Conservation (phyloP, 2,113 vertebrate species). For the Cinclus cinclus region DNA sequence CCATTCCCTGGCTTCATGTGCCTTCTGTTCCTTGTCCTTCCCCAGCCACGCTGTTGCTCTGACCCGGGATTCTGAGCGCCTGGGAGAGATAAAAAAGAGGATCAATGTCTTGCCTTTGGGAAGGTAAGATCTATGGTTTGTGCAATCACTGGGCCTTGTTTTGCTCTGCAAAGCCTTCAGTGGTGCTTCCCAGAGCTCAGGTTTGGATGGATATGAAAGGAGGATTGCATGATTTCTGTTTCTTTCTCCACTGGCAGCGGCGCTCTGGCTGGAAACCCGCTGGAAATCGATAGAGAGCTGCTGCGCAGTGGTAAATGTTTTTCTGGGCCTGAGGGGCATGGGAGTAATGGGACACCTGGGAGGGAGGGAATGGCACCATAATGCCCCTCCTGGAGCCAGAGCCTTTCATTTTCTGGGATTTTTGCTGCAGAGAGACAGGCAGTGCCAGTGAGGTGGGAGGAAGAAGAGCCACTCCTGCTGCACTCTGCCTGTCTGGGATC, state of each 20-base stretch:
- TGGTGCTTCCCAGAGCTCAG: not conserved
- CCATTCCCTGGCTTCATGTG: not conserved
- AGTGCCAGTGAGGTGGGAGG: not conserved
- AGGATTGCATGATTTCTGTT: not conserved
- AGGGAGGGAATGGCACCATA: not conserved
- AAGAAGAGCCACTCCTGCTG: not conserved
- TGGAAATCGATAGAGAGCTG: slow-evolving; percentile 87
- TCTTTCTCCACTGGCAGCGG: slow-evolving; percentile 75
- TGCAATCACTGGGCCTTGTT: not conserved
- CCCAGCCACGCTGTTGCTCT: slow-evolving; percentile 55
- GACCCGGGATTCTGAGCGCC: not conserved
- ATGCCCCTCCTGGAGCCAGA: not conserved
- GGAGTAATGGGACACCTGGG: not conserved
- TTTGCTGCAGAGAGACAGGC: not conserved
- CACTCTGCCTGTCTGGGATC: not conserved
- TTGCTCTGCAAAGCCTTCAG: not conserved
- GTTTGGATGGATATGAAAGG: not conserved
- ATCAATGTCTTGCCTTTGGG: slow-evolving; percentile 84
- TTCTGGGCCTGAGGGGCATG: not conserved
- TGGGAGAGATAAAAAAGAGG: not conserved
- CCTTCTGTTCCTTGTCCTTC: not conserved
- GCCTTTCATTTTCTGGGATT: not conserved
- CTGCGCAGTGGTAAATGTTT: slow-evolving; percentile 79
- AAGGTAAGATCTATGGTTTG: slow-evolving; percentile 72
- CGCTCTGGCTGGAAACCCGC: slow-evolving; percentile 89